phyloP scores from a whole-genome alignment of 2,888 invertebrate species.

The Diaperis boleti region DNA sequence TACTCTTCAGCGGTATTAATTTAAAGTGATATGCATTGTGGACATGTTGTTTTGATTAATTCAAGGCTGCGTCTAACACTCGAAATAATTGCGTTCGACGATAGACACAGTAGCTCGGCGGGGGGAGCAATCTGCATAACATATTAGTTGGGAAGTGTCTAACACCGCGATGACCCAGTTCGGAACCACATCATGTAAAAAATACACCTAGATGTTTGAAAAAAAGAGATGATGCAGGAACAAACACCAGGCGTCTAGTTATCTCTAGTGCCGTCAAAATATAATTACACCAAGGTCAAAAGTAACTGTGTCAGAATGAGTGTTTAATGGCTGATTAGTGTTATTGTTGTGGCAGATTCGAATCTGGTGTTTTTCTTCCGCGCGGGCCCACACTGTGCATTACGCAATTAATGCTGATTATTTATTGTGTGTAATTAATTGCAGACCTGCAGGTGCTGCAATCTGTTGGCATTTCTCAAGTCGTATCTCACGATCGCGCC shows the following conservation, averaged over 20 bases:
- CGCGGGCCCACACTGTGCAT: neutral
- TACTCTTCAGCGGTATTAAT: conserved; percentile 27
- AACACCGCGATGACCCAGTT: conserved; percentile 39
- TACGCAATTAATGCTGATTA: conserved; percentile 14
- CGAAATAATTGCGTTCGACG: conserved; percentile 36
- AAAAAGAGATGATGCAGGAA: neutral
- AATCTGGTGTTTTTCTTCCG: neutral
- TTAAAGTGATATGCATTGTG: conserved; percentile 32
- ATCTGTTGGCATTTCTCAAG: neutral
- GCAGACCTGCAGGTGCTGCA: conserved; percentile 17
- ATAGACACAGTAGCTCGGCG: conserved; percentile 25
- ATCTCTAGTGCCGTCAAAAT: neutral
- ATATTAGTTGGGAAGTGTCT: conserved; percentile 37
- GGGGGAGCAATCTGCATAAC: conserved; percentile 40
- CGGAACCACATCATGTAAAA: no score
- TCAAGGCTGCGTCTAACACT: conserved; percentile 33
- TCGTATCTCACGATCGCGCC: conserved; percentile 17
- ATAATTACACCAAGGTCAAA: conserved; percentile 34
- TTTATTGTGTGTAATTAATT: conserved; percentile 20
- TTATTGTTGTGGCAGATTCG: conserved; percentile 27
- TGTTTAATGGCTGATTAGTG: conserved; percentile 28
- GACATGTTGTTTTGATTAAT: conserved; percentile 38
- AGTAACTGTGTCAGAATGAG: conserved; percentile 28
- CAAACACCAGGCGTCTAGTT: neutral
- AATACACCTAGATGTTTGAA: no score